Conservation (phyloP, 1,140 invertebrate genomes). For the honey bee (Apis mellifera) region Amel_HAv3.1 CM009931.2:2740501-2741000, state of each 20-base stretch:
- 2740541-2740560: no score
- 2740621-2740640: no score
- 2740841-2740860: slow-evolving; percentile 67
- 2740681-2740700: slow-evolving; percentile 43
- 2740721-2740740: slow-evolving; percentile 63
- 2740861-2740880: slow-evolving; percentile 47
- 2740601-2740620: no score
- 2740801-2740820: slow-evolving; percentile 78
- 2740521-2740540: no score
- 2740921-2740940: slow-evolving; percentile 14
- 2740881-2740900: slow-evolving; percentile 39
- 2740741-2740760: slow-evolving; percentile 64
- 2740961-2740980: neutral
- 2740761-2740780: slow-evolving; percentile 77
- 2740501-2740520: no score
- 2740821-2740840: slow-evolving; percentile 69
- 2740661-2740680: no score
- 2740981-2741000: no score
- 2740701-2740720: slow-evolving; percentile 32
- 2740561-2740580: no score
- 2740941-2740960: slow-evolving; percentile 15
- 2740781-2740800: slow-evolving; percentile 78
- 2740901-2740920: slow-evolving; percentile 9
- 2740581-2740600: no score
- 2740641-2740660: no score